A percentile compares a stretch with the other conserved stretches of the same genome.
Evolutionary conservation across 2,113 vertebrate genomes (phyloP).

Genomic region (Azemiops feae): DNA sequence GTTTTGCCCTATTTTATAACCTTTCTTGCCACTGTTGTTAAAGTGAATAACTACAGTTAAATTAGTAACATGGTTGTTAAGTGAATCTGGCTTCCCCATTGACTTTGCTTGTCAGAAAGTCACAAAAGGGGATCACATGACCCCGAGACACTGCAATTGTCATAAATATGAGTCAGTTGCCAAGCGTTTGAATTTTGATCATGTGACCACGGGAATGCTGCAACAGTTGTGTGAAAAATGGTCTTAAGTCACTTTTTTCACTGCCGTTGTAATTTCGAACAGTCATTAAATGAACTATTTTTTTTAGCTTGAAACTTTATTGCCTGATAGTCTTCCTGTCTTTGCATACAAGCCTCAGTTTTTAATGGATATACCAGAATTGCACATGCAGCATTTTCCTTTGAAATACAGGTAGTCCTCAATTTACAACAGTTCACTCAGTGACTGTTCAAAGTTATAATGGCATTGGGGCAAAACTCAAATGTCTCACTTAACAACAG

Average conservation of each 20-base stretch:
- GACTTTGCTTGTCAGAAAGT: neutral
- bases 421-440: neutral
- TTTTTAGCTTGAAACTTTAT: neutral
- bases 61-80: neutral
- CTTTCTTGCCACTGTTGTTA: neutral
- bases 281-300: neutral
- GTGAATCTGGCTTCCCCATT: neutral
- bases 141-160: neutral
- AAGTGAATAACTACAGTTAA: neutral
- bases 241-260: neutral
- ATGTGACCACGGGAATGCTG: neutral
- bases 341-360: neutral
- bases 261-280: neutral
- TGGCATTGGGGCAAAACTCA: neutral
- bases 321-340: neutral
- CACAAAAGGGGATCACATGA: neutral
- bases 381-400: neutral
- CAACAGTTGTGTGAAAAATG: neutral
- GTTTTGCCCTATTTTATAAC: neutral
- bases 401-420: neutral
- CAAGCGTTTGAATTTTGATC: neutral
- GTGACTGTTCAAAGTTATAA: neutral
- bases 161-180: neutral
- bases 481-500: neutral
- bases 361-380: neutral